Percentiles rank a stretch among this genome's conserved stretches.
Conservation (phyloP, 1,140 invertebrate genomes). For the Hormaphis cornu region DNA sequence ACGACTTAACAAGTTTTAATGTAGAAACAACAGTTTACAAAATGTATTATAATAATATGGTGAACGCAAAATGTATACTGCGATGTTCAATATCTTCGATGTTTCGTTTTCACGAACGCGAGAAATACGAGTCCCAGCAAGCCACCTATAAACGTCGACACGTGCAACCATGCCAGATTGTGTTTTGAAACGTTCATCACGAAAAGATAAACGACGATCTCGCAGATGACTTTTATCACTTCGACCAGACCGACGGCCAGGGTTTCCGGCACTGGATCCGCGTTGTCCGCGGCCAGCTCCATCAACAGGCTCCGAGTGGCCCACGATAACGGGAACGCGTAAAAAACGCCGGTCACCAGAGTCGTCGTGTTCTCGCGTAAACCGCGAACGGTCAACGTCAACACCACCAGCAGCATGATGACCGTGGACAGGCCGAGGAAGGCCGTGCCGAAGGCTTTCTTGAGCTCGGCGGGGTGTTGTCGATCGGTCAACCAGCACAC, state of each 20-base stretch:
- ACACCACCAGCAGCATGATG: not conserved
- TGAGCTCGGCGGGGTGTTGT: not conserved
- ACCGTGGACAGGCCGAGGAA: not conserved
- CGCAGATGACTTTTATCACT: not conserved
- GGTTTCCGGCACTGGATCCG: not conserved
- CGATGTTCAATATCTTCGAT: too few relatives aligned
- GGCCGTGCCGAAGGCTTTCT: not conserved
- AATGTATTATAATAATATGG: too few relatives aligned
- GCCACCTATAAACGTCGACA: too few relatives aligned
- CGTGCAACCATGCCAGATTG: too few relatives aligned
- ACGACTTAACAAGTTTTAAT: too few relatives aligned
- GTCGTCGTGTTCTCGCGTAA: too few relatives aligned
- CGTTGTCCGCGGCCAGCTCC: not conserved
- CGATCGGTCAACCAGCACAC: not conserved
- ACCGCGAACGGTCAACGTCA: not conserved
- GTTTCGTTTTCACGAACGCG: too few relatives aligned
- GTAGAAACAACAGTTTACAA: too few relatives aligned
- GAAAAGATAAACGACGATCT: not conserved
- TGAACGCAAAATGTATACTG: too few relatives aligned
- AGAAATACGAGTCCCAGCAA: too few relatives aligned
- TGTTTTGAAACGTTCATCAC: too few relatives aligned
- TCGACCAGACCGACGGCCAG: not conserved
- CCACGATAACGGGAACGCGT: conserved; percentile 6
- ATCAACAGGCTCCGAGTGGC: not conserved
- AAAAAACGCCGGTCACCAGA: not conserved